Evolutionary conservation across 2,113 vertebrate species (phyloP), one percentile per base, ranked within the genome.

Genomic region (Rhodinocichla rosea): DNA sequence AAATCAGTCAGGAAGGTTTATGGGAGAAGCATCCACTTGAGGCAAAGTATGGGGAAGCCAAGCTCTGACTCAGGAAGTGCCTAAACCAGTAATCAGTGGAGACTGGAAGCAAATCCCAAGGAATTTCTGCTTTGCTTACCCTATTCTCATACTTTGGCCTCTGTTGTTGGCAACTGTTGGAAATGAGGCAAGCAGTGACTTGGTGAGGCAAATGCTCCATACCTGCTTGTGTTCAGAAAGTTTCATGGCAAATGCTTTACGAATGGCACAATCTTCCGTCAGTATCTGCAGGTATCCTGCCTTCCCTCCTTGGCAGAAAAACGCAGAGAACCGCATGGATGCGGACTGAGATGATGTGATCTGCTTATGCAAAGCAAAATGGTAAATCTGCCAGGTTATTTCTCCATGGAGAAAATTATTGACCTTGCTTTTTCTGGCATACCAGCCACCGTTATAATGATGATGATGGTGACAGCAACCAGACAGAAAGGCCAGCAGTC

Each of bases 361-460:
- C 55, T 81, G 75, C 73, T 86, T 96, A 55, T 90, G 68, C 68
- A 92, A 75, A 91, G 89, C 68, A 37, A 88, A 94, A 62, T n/a
- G 55, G 63, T 90, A 49, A 47, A 92, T 92, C 71, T 91, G 91
- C 92, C 89, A 95, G 91, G 70, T 84, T 94, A 37, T 90, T 93
- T 75, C 79, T 93, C 78, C 71, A 94, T 90, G 76, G 52, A 88
- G 92, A 95, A 96, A 83, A 90, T 88, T 86, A 95, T 13, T 85
- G 88, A 86, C 94, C 92, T 95, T 96, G 94, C 69, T 96, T 95
- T 96, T 95, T 93, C 92, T 95, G 95, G 92, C 95, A 79, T 90
- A 62, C 45, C 23, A 82, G 76, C 74, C 68, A 47, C 65, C 24
- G 30, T 86, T 93, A 78, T 75, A 96, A 89, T 60, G 80, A 92